A percentile compares a stretch with the other conserved stretches of the same genome.
phyloP scores from a whole-genome alignment of 2,888 invertebrate species.

The Leptinotarsa juncta region DNA sequence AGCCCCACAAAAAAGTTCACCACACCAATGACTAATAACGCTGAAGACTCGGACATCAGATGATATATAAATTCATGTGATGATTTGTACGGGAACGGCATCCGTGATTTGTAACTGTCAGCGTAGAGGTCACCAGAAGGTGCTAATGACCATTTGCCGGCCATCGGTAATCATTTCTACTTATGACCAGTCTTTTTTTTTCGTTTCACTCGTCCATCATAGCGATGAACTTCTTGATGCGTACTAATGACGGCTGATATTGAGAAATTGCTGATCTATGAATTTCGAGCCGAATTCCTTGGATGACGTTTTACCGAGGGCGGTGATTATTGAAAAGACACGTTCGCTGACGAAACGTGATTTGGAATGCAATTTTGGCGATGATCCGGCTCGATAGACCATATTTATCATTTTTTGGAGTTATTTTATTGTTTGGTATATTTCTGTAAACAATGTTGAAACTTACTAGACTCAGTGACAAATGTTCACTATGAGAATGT shows the following conservation, averaged over 20 bases:
- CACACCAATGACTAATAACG: conserved; percentile 6
- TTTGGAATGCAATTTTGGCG: not conserved
- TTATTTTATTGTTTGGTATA: not conserved
- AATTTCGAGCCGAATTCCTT: not conserved
- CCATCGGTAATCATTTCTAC: conserved; percentile 26
- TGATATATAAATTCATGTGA: conserved; percentile 26
- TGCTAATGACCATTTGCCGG: conserved; percentile 28
- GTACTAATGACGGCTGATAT: conserved; percentile 26
- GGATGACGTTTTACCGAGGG: conserved; percentile 6
- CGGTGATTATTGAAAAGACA: not conserved
- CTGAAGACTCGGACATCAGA: conserved; percentile 12
- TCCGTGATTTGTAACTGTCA: conserved; percentile 27
- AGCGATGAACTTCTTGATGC: conserved; percentile 22
- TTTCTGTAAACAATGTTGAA: too few relatives aligned
- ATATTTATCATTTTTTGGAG: not conserved
- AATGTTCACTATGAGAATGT: too few relatives aligned
- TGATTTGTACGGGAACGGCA: conserved; percentile 18
- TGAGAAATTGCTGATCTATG: conserved; percentile 22
- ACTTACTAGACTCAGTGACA: too few relatives aligned
- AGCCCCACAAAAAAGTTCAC: not conserved
- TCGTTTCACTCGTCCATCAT: not conserved
- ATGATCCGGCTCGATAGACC: not conserved
- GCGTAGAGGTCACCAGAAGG: conserved; percentile 24
- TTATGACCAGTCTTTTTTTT: conserved; percentile 22
- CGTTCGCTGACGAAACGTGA: not conserved